Evolutionary conservation across 1,140 invertebrate species (phyloP), one percentile per base, ranked within the genome.

Genomic region (Cydia pomonella): DNA sequence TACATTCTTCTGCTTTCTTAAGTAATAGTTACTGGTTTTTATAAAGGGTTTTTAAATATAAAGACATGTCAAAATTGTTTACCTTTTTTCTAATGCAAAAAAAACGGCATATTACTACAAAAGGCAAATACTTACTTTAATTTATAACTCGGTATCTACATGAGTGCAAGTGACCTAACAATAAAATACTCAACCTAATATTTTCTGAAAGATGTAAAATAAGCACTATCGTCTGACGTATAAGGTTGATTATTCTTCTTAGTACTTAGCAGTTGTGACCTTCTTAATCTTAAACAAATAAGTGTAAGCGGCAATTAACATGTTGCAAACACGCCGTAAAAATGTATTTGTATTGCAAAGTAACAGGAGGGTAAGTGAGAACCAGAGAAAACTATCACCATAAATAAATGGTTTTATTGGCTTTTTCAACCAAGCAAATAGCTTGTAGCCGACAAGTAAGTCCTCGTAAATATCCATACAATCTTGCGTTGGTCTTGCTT

Each of bases 261-360:
- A 10, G 6, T 7, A 18, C 10, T 21, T 59, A 23, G 21, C 21
- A 59, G 53, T 59, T 59, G 21, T 10, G 53, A 59, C 53, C 47
- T 59, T 53, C 13, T 53, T 59, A 9, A 18, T 5, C 4, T 21
- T 21, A 23, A 10, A 23, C 53, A 23, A 59, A 59, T 23, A 59
- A 10, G 53, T 23, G 53, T 59, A 23, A 23, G 21, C 18, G 7
- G 53, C 53, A 12, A 59, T 23, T 50, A 50, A 23, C 53, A 23
- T 59, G 41, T 44, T 59, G 16, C 53, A 18, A 23, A 59, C 53
- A 59, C 18, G 53, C 9, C 7, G 53, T 59, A 59, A 59, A 59
- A 59, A 12, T 1, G 18, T 59, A 59, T 59, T 59, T 59, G 50
- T 59, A 59, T 59, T 59, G 53, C 53, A 59, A 23, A 59, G 21